Base-by-base conservation (phyloP, 53 echinoderm and acorn worm genomes). In the Apostichopus leukothele region DNA sequence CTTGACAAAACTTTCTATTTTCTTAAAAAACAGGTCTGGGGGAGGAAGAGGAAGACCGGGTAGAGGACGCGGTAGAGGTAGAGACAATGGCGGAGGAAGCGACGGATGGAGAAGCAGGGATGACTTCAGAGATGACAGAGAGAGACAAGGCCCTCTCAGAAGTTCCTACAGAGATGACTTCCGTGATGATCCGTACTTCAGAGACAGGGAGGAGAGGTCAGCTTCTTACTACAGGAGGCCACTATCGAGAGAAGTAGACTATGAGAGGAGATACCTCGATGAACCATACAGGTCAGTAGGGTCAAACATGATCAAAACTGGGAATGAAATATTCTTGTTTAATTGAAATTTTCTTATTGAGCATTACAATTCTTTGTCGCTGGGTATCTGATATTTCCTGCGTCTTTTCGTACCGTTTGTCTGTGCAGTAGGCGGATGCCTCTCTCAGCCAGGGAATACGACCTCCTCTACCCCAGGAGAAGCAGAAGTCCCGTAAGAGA, bases 171-270 rank as follows among this genome's bases (percentile, higher is more conserved):
- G 90, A 54, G 86, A 92, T 75, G 76, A 91, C 53, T 93, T 91
- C 22, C 75, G 78, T 23, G 95, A 95, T 14, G 95, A 95, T 50
- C 90, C 88, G 57, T 93, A 93, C 91, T 75, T 50, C 74, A 53
- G 86, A 67, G 86, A 86, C 16, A 84, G 85, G 60, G 85, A 84
- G 60, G 73, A 73, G 25, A 53, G 13, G 51, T 6, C 16, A 5
- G 11, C 51, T 14, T 25, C 53, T 0, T 53, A 78, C 78, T 59
- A 54, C 20, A 57, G 81, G 81, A 81, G 81, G 51, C 81, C 19
- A 20, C 22, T 55, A 22, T 54, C 81, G 5, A 81, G 81, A 59
- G 81, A 68, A 18, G 11, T 86, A 68, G 86, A 86, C 14, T 68
- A 66, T 67, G 86, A 86, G 86, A 86, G 66, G 86, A 67, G 86